Conservation (phyloP, 1,140 invertebrate genomes). For the Hyphantria cunea region DNA sequence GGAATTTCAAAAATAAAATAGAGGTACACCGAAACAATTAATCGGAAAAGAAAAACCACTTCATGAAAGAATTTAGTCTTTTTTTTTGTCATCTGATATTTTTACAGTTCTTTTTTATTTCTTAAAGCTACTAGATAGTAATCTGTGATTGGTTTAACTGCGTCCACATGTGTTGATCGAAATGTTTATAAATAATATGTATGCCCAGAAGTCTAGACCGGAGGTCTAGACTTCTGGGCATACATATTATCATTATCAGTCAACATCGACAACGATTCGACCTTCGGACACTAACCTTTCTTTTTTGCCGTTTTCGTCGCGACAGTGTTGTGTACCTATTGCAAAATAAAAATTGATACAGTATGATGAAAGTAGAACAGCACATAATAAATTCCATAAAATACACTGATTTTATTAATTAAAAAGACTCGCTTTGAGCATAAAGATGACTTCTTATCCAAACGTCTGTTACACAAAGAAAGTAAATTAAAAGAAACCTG, state of each 20-base stretch:
- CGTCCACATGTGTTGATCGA: constrained; percentile 7
- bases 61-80: no score
- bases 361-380: constrained; percentile 23
- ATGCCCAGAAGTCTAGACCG: constrained; percentile 15
- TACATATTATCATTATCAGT: no score
- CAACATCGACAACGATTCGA: constrained; percentile 21
- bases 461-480: constrained; percentile 9
- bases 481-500: no score
- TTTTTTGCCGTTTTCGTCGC: constrained; percentile 21
- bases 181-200: constrained; percentile 11
- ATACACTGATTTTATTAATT: constrained; percentile 17
- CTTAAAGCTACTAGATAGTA: no score
- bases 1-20: no score
- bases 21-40: no score
- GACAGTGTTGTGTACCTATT: constrained; percentile 8
- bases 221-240: constrained; percentile 1
- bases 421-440: neutral
- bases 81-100: no score
- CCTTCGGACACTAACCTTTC: constrained; percentile 30
- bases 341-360: constrained; percentile 10
- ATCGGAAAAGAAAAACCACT: no score
- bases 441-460: constrained; percentile 9
- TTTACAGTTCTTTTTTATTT: no score
- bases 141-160: constrained; percentile 9
- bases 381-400: constrained; percentile 20